Percentiles rank a stretch among this genome's conserved stretches.
Conservation (phyloP, 2,113 vertebrate species). For the Hippocampus mohnikei region DNA sequence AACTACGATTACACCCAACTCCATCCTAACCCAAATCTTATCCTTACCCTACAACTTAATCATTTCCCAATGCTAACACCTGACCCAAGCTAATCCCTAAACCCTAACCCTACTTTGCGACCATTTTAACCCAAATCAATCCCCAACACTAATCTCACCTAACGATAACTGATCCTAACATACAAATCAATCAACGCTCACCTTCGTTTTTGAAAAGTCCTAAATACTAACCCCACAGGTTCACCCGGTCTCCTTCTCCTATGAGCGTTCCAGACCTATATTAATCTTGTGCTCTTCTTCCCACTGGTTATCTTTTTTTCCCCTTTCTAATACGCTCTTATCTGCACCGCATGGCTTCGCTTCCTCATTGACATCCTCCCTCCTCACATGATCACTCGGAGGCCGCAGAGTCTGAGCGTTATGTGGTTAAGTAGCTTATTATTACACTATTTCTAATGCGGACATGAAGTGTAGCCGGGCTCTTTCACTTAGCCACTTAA, state of each 20-base stretch:
- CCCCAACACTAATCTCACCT: not conserved
- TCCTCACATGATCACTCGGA: conserved; percentile 6
- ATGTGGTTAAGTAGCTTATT: conserved; percentile 21
- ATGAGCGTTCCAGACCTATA: conserved; percentile 1
- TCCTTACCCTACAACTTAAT: too few relatives aligned
- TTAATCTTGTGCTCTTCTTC: conserved; percentile 1
- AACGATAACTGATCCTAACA: not conserved
- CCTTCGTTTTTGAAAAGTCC: too few relatives aligned
- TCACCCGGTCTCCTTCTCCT: not conserved
- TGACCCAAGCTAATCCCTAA: too few relatives aligned
- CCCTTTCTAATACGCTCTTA: conserved; percentile 25
- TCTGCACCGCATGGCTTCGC: conserved; percentile 18
- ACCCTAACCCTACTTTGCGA: too few relatives aligned
- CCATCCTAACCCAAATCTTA: too few relatives aligned
- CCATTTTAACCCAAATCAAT: too few relatives aligned
- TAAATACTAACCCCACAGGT: not conserved
- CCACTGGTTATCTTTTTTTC: conserved; percentile 14
- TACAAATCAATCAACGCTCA: not conserved
- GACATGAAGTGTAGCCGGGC: conserved; percentile 1
- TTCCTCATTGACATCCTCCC: conserved; percentile 10
- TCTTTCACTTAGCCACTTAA: conserved; percentile 15
- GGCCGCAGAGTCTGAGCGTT: conserved; percentile 11
- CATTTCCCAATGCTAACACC: too few relatives aligned
- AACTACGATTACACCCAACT: too few relatives aligned
- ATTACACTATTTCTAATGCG: conserved; percentile 22